Evolutionary conservation across 2,888 invertebrate species (phyloP).

Genomic region (Drosophila demipolita): DNA sequence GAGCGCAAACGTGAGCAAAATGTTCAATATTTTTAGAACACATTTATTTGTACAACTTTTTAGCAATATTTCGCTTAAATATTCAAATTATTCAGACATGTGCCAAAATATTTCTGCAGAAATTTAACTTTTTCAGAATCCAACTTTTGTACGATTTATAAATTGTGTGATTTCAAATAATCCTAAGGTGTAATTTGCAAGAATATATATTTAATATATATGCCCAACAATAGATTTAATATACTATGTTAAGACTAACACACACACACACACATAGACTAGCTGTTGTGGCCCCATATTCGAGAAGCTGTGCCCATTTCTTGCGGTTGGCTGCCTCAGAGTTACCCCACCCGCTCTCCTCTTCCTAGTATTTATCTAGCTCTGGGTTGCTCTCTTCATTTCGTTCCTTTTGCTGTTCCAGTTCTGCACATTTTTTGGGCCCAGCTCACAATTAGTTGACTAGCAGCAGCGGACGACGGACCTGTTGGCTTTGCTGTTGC

Average conservation of each 20-base stretch:
- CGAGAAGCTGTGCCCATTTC: conserved; percentile 62
- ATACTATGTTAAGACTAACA: conserved; percentile 19
- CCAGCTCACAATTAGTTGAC: conserved; percentile 62
- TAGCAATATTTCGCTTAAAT: background rate
- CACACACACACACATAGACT: background rate
- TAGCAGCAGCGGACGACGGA: conserved; percentile 9
- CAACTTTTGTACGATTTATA: background rate
- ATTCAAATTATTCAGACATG: conserved; percentile 1
- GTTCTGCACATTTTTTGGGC: conserved; percentile 52
- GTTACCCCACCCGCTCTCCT: background rate
- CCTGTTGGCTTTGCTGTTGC: conserved; percentile 44
- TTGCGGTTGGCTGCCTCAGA: conserved; percentile 59
- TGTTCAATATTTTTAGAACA: conserved; percentile 12
- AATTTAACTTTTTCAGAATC: background rate
- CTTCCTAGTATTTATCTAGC: conserved; percentile 7
- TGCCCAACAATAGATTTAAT: conserved; percentile 16
- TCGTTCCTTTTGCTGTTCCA: conserved; percentile 30
- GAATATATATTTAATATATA: background rate
- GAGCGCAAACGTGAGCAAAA: conserved; percentile 30
- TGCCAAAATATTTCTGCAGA: background rate
- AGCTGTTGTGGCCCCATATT: conserved; percentile 52
- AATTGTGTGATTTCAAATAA: background rate
- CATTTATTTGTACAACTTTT: background rate
- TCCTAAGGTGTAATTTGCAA: background rate
- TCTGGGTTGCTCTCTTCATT: conserved; percentile 8